Base-by-base conservation (phyloP, 2,888 invertebrate species). In the Hoplodrina blanda region DNA sequence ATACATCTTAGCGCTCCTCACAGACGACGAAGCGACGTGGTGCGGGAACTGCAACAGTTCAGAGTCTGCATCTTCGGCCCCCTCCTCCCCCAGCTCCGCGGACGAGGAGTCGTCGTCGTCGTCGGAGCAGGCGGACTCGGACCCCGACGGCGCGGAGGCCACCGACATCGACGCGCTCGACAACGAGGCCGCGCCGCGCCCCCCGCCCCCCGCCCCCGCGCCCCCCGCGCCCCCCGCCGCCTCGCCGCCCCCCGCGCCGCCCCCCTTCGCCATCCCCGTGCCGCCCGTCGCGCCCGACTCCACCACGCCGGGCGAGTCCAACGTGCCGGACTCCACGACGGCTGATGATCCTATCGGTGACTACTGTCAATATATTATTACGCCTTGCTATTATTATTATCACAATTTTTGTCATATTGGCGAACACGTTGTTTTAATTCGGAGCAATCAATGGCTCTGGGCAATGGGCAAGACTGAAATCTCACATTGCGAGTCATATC, bases 1-100 rank as follows among this genome's bases (percentile, higher is more conserved):
- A 0, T 96, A 96, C 87, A 89, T 94, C 62, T 85, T 95, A 52
- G 91, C 95, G 0, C 88, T 96, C 20, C 90, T 95, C 41, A 95
- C 94, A 11, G 96, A 96, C 67, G 96, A 95, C 81, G 94, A 94
- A 75, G 89, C 91, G 37, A 83, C 89, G 41, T 91, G 89, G 88
- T 91, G 91, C 52, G 88, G 91, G 52, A 87, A 81, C 30, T 89
- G 90, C 77, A 90, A 90, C 74, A 89, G 87, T 30, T 83, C 87
- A 4, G 85, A 80, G n/a, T 70, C 87, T 3, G 85, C 79, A 6
- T 64, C 78, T n/a, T 66, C 85, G 11, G 76, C 67, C 0, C 41
- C 76, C 4, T 63, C 81, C 5, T 77, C 79, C 1, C 49, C 72
- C 1, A 67, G 65, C 54, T 54, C 73, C 0, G 73, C 49, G 3